Conservation (phyloP, 2,113 vertebrate genomes). For the Mastomys coucha region DNA sequence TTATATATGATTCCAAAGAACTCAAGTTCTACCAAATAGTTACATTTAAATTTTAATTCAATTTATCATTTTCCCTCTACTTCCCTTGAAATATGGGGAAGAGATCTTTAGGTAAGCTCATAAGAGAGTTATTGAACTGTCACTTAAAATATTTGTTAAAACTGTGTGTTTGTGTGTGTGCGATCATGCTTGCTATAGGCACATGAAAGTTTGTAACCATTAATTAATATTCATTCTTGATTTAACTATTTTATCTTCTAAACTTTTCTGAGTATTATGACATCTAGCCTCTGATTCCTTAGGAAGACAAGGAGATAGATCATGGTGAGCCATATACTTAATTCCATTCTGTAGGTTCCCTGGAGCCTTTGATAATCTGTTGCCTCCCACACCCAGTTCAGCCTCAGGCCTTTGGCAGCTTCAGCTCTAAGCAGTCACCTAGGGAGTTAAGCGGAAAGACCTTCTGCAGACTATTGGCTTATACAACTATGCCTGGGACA, state of each 20-base stretch:
- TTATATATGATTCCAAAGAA: neutral
- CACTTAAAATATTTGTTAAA: neutral
- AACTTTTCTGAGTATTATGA: neutral
- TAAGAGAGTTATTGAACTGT: neutral
- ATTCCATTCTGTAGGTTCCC: neutral
- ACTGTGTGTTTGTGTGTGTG: neutral
- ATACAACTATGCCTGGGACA: too few relatives aligned
- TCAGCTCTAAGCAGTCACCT: too few relatives aligned
- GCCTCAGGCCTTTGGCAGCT: too few relatives aligned
- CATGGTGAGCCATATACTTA: rapidly evolving
- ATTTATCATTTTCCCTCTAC: neutral
- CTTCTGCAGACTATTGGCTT: too few relatives aligned
- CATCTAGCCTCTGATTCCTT: neutral
- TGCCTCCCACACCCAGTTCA: too few relatives aligned
- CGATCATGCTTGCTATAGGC: too few relatives aligned
- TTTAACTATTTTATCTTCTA: neutral
- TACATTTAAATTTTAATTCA: conserved; percentile 44
- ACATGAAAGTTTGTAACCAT: neutral
- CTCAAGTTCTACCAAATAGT: conserved; percentile 1
- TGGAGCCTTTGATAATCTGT: too few relatives aligned
- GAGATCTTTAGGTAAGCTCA: neutral
- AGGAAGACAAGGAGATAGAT: neutral
- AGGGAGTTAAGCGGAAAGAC: too few relatives aligned
- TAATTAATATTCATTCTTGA: neutral
- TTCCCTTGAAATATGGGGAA: neutral